Percentiles rank a stretch among this genome's conserved stretches.
Evolutionary conservation across 2,113 vertebrate species (phyloP).

Genomic region (Indicator indicator): DNA sequence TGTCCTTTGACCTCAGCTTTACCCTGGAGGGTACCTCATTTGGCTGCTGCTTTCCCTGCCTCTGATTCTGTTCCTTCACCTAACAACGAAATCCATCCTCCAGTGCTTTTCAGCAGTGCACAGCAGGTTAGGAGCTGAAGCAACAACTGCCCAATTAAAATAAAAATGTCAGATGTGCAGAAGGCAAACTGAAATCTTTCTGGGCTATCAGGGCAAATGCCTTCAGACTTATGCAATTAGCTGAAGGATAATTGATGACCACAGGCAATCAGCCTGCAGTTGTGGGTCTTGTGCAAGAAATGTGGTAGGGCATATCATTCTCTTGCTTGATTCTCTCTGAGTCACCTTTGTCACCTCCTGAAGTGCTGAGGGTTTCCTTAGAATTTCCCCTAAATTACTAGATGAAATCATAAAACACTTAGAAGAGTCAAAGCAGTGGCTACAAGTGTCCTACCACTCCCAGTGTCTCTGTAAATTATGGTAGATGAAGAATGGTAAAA

Average conservation of each 20-base stretch:
- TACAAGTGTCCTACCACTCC: neutral
- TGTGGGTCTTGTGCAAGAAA: neutral
- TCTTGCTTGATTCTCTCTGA: neutral
- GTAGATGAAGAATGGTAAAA: neutral
- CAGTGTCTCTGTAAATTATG: neutral
- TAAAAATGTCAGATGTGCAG: conserved; percentile 14
- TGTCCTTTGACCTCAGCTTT: neutral
- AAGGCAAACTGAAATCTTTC: conserved; percentile 23
- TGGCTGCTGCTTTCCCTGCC: neutral
- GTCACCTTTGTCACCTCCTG: neutral
- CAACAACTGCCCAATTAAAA: conserved; percentile 48
- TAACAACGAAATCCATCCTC: conserved; percentile 30
- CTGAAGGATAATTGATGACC: conserved; percentile 27
- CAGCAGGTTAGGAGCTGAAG: conserved; percentile 25
- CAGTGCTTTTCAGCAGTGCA: conserved; percentile 10
- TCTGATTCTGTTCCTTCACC: neutral
- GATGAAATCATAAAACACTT: neutral
- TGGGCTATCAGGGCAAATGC: neutral
- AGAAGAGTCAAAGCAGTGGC: neutral
- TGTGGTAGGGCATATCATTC: neutral
- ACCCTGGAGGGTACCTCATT: neutral
- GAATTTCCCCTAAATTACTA: neutral
- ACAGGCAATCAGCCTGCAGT: neutral
- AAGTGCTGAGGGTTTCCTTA: neutral
- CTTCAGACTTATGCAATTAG: conserved; percentile 9